Base-by-base conservation (phyloP, 2,888 invertebrate species). In the Sclerodermus sp. region DNA sequence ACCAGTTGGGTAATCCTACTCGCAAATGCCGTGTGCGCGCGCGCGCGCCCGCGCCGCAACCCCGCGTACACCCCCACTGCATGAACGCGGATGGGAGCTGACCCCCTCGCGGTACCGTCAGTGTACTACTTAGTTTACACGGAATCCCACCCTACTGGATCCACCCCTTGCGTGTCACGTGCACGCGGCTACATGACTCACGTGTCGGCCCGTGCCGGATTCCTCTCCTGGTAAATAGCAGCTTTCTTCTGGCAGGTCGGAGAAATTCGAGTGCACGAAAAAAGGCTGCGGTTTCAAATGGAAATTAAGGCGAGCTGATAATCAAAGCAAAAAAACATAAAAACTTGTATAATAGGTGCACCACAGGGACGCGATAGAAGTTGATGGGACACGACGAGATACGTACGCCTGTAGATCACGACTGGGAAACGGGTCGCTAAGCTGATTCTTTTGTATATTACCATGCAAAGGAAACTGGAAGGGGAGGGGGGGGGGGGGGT, bases 1-100 rank as follows among this genome's bases (percentile, higher is more conserved):
- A 66, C 61, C 58, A 49, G 53, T 49, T 59, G 60, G 68, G 67
- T 73, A 73, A 73, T 73, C 73, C 71, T 67, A 55, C 55, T 59
- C 56, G 53, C 23, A 23, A 23, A 23, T 23, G 23, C 23, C 55
- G 63, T 57, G 53, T 44, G 42, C 17, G 45, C 38, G 41, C 34
- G 50, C 42, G 32, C 42, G 54, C 45, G 49, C 50, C 47, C 30
- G 38, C 23, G 18, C 30, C 12, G 44, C 32, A 29, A 10, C 42
- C 30, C 50, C 46, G 42, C 49, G 40, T 49, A 46, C 15, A 10
- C n/a, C n/a, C n/a, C n/a, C n/a, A n/a, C n/a, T n/a, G n/a, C n/a
- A n/a, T n/a, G n/a, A n/a, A n/a, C 23, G 23, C 23, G 23, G 8
- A 23, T n/a, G 23, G 23, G 23, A 23, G 23, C 51, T 60, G 67